Evolutionary conservation across 2,113 vertebrate species (phyloP).

Genomic region (Hirundichthys speculiger): DNA sequence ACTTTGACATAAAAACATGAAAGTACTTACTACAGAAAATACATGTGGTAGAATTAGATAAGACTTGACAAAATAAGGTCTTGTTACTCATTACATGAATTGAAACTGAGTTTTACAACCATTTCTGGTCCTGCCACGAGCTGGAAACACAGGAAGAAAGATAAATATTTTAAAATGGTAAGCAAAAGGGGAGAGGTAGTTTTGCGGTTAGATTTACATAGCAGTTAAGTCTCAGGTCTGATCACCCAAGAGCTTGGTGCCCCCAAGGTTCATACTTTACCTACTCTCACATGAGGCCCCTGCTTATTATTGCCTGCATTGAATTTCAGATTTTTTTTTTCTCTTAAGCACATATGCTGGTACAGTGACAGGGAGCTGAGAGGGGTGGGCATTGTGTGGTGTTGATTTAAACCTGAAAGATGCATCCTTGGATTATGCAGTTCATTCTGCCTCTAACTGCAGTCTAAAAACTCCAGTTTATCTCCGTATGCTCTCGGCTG

Average conservation of each 20-base stretch:
- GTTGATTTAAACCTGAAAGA: slow-evolving; percentile 17
- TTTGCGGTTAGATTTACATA: background rate
- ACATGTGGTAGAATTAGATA: too few species aligned
- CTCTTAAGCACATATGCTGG: too few species aligned
- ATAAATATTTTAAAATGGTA: too few species aligned
- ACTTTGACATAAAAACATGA: too few species aligned
- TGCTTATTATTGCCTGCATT: background rate
- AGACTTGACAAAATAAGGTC: too few species aligned
- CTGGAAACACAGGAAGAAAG: too few species aligned
- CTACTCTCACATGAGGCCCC: background rate
- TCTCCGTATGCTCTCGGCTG: slow-evolving; percentile 25
- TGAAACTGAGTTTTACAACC: too few species aligned
- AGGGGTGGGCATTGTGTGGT: slow-evolving; percentile 6
- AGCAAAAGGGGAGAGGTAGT: too few species aligned
- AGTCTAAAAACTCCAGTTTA: slow-evolving; percentile 36
- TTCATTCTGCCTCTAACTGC: slow-evolving; percentile 11
- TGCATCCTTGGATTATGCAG: slow-evolving; percentile 19
- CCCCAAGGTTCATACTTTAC: background rate
- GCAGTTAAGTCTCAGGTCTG: slow-evolving; percentile 23
- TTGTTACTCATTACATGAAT: too few species aligned
- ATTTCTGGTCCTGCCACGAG: too few species aligned
- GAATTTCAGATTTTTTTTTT: background rate
- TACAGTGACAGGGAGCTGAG: background rate
- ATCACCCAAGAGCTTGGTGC: background rate
- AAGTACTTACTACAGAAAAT: too few species aligned